Conservation (phyloP, 1,140 invertebrate genomes). For the Brachionus angularis region DNA sequence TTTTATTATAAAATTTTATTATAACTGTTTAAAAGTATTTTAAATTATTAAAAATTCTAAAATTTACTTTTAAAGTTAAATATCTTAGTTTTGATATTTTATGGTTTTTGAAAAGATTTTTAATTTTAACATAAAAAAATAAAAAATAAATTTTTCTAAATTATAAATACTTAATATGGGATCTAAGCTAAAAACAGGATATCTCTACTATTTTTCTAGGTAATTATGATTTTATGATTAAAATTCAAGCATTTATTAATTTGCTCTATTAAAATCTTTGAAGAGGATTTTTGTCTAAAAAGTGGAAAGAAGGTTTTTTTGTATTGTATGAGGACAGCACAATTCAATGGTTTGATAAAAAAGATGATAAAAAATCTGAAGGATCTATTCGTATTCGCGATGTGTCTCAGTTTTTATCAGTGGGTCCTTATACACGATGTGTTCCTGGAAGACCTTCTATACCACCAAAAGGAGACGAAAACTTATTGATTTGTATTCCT, state of each 20-base stretch:
- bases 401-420: constrained; percentile 29
- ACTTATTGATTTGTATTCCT: constrained; percentile 26
- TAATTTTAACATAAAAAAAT: no score
- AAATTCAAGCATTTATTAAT: no score
- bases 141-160: neutral
- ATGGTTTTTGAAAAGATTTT: no score
- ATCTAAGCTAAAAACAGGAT: constrained; percentile 43
- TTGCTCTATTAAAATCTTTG: no score
- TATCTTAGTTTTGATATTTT: no score
- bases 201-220: constrained; percentile 23
- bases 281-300: constrained; percentile 39
- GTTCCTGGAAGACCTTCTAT: constrained; percentile 28
- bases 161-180: constrained; percentile 16
- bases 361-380: constrained; percentile 38
- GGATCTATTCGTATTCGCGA: constrained; percentile 13
- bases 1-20: no score
- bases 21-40: no score
- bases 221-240: no score
- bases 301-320: constrained; percentile 44
- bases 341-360: constrained; percentile 36
- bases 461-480: constrained; percentile 35
- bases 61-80: no score
- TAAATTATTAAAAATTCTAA: no score
- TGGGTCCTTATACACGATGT: constrained; percentile 42
- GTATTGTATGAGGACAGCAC: constrained; percentile 39